These are phyloP conservation scores for Pangasius macronema DNA, from an alignment of 2,797 vertebrate species.

Conservation along the genomic window DNA sequence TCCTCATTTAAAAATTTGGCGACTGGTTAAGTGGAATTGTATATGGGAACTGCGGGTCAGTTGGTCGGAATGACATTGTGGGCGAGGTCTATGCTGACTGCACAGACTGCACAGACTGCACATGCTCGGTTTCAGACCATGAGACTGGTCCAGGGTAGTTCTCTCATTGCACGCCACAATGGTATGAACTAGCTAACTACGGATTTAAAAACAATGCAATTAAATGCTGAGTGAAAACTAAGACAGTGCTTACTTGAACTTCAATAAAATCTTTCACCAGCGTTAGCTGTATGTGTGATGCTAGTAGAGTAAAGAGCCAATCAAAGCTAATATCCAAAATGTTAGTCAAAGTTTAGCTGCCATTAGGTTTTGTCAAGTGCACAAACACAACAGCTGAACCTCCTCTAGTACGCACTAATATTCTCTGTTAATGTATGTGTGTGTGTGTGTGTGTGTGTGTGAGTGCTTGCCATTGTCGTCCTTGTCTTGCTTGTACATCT, in stretches of 20 bases:
- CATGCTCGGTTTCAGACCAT: not conserved
- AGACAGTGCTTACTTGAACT: not conserved
- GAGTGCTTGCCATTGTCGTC: slow-evolving; percentile 67
- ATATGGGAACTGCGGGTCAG: not conserved
- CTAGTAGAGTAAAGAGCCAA: too few relatives aligned
- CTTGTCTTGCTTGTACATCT: slow-evolving; percentile 60
- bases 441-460: slow-evolving; percentile 54
- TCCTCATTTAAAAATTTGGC: not conserved
- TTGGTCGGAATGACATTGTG: not conserved
- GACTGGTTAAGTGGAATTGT: not conserved
- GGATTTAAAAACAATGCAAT: not conserved
- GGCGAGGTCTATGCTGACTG: not conserved
- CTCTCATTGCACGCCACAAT: not conserved
- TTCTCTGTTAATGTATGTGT: not conserved
- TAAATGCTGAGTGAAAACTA: not conserved
- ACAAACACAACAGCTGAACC: not conserved
- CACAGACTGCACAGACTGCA: not conserved
- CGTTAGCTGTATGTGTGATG: not conserved
- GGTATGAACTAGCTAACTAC: too few relatives aligned
- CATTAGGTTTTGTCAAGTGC: not conserved
- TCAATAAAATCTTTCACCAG: not conserved
- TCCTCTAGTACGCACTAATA: not conserved
- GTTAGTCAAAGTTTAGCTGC: not conserved
- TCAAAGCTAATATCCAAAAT: not conserved
- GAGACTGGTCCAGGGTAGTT: not conserved